Evolutionary conservation across 2,113 vertebrate genomes (phyloP).

Genomic region (Panthera tigris): DNA sequence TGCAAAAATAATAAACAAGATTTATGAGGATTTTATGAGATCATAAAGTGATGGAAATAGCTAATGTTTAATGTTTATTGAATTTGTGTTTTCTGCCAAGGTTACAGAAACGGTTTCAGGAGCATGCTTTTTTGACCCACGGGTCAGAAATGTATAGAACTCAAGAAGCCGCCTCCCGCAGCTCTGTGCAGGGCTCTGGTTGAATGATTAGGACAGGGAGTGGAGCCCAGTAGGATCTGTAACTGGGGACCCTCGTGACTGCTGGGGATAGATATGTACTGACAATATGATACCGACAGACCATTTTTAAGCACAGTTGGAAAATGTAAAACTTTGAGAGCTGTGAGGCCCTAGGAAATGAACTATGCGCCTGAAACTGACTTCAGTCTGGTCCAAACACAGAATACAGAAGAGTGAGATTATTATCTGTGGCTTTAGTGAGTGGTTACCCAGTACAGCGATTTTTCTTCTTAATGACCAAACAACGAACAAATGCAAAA

Average conservation of each 20-base stretch:
- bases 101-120: not conserved
- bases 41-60: constrained; percentile 22
- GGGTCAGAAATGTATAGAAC: not conserved
- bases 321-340: constrained; percentile 6
- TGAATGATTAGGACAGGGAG: not conserved
- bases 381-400: not conserved
- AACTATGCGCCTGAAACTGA: not conserved
- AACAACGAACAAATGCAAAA: constrained; percentile 21
- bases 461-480: not conserved
- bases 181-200: not conserved
- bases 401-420: not conserved
- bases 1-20: constrained; percentile 35
- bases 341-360: not conserved
- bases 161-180: not conserved
- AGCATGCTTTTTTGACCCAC: not conserved
- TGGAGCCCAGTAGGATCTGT: not conserved
- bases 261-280: not conserved
- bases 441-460: not conserved
- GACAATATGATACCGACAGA: not conserved
- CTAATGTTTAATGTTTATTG: not conserved
- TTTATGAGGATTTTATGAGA: constrained; percentile 13
- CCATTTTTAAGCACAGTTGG: constrained; percentile 47
- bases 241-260: not conserved
- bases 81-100: constrained; percentile 43
- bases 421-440: not conserved